Percentiles rank a stretch among this genome's conserved stretches.
These are phyloP conservation scores for Spodoptera litura DNA, from an alignment of 1,140 invertebrate species.

Conservation along the genomic window DNA sequence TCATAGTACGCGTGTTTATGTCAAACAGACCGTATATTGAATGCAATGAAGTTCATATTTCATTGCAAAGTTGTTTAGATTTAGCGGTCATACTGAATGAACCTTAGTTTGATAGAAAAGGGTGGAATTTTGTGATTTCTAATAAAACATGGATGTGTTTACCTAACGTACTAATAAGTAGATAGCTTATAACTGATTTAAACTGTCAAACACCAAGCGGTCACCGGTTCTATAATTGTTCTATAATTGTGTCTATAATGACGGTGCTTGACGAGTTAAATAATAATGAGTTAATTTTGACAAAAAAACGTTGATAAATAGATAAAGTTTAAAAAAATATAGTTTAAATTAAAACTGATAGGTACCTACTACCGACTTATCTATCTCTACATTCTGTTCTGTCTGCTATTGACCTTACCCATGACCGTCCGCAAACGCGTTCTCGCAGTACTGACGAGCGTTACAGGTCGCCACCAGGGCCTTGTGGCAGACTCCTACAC, in stretches of 20 bases:
- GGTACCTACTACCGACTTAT: no score
- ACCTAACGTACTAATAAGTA: no score
- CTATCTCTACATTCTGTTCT: background rate
- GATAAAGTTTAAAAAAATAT: no score
- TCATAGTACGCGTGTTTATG: conserved; percentile 7
- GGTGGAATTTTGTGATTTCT: no score
- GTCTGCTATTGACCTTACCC: background rate
- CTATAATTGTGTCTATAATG: no score
- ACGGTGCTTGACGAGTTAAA: no score
- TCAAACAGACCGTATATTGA: conserved; percentile 25
- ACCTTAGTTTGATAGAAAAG: background rate
- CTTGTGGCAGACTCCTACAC: background rate
- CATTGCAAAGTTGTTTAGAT: background rate
- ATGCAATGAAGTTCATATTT: conserved; percentile 1
- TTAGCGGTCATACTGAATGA: background rate
- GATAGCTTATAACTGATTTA: no score
- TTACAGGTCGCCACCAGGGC: conserved; percentile 2
- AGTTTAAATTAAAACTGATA: no score
- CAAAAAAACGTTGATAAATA: no score
- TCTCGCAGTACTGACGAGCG: background rate
- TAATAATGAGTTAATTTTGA: background rate
- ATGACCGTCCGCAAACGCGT: background rate
- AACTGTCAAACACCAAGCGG: no score
- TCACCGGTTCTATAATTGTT: no score
- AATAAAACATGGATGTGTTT: no score